A percentile compares a stretch with the other conserved stretches of the same genome.
These are phyloP conservation scores for Thalassarche chlororhynchos DNA, from an alignment of 2,113 vertebrate genomes.

Conservation along the genomic window DNA sequence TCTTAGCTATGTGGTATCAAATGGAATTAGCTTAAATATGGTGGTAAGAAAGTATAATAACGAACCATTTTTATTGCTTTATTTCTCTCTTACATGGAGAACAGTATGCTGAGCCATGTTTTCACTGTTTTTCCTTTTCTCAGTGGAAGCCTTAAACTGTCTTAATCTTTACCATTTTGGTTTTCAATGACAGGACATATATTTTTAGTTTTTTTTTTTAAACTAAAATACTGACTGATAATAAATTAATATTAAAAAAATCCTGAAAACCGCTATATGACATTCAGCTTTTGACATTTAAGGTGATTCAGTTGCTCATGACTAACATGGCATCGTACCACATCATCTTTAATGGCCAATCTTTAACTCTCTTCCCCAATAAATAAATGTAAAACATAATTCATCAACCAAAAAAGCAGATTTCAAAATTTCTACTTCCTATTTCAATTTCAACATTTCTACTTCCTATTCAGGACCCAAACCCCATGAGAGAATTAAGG, in stretches of 20 bases:
- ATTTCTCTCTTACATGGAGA: background rate
- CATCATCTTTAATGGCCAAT: background rate
- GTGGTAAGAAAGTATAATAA: background rate
- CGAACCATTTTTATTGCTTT: background rate
- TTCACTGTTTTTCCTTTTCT: background rate
- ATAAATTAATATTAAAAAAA: background rate
- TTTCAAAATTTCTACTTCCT: background rate
- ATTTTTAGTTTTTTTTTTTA: background rate
- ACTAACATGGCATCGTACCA: background rate
- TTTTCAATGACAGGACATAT: background rate
- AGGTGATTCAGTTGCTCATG: background rate
- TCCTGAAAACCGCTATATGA: background rate
- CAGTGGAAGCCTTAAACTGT: background rate
- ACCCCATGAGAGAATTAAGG: background rate
- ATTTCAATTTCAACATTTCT: background rate
- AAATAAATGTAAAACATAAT: background rate
- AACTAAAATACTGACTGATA: background rate
- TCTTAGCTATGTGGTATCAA: background rate
- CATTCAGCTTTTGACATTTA: background rate
- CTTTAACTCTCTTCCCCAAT: background rate
- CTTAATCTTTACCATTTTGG: background rate
- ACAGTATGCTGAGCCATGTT: background rate
- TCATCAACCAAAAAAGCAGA: background rate
- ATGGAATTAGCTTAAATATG: constrained; percentile 5
- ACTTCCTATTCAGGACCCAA: background rate